Percentiles rank a stretch among this genome's conserved stretches.
phyloP scores from a whole-genome alignment of 2,888 invertebrate species.

The Achlya flavicornis region DNA sequence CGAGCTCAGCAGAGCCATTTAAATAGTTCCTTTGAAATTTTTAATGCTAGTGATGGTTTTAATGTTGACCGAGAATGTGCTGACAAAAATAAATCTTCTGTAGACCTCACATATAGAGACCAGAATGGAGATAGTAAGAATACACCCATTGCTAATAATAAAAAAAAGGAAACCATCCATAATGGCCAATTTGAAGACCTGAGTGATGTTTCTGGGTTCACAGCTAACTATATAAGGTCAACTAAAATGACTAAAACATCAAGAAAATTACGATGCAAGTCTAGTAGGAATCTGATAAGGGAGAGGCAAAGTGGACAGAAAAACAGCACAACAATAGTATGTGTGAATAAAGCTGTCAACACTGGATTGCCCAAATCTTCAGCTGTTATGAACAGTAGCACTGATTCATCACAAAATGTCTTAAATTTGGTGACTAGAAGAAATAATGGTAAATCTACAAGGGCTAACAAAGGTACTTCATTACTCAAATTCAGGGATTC shows the following conservation, averaged over 20 bases:
- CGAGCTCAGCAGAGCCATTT: conserved; percentile 56
- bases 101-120: conserved; percentile 40
- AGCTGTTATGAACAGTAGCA: conserved; percentile 59
- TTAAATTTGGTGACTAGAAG: conserved; percentile 64
- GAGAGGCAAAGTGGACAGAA: conserved; percentile 43
- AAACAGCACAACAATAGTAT: conserved; percentile 53
- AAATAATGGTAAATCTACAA: conserved; percentile 46
- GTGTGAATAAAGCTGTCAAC: conserved; percentile 65
- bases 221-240: conserved; percentile 78
- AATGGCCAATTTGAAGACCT: conserved; percentile 74
- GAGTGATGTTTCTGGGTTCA: conserved; percentile 79
- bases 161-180: conserved; percentile 27
- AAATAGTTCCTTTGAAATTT: conserved; percentile 61
- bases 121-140: conserved; percentile 39
- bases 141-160: conserved; percentile 33
- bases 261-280: conserved; percentile 60
- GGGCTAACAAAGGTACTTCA: conserved; percentile 62
- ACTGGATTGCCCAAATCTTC: conserved; percentile 44
- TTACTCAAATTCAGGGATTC: conserved; percentile 63
- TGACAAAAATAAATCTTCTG: conserved; percentile 34
- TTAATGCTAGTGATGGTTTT: conserved; percentile 40
- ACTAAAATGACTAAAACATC: conserved; percentile 69
- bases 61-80: conserved; percentile 28
- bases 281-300: conserved; percentile 56
- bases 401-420: conserved; percentile 70